Evolutionary conservation across 2,113 vertebrate genomes (phyloP).

Genomic region (Dissostichus mawsoni): DNA sequence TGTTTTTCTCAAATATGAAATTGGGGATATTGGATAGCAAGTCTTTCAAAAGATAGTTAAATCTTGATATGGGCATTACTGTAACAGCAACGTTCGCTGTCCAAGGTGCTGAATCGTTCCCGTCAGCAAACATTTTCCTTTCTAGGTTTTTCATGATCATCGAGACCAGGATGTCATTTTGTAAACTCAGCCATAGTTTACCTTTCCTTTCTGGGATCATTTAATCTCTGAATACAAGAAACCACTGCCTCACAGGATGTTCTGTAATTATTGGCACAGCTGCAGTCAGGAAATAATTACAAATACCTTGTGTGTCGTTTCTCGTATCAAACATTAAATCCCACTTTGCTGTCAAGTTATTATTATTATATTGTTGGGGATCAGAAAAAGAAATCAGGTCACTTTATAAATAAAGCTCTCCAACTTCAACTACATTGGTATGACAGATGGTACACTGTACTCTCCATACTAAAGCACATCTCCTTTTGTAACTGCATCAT

Average conservation of each 20-base stretch:
- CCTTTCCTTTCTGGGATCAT: background rate
- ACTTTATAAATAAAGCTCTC: background rate
- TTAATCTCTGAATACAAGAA: background rate
- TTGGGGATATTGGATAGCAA: background rate
- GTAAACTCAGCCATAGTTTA: background rate
- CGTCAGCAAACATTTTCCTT: background rate
- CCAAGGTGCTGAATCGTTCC: slow-evolving; percentile 16
- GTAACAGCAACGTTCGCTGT: background rate
- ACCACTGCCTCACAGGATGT: background rate
- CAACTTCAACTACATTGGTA: no score
- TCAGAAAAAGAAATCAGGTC: background rate
- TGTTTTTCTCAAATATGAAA: background rate
- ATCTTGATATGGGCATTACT: background rate
- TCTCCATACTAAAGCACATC: background rate
- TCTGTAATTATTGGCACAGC: slow-evolving; percentile 6
- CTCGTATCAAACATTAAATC: background rate
- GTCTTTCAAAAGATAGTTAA: background rate
- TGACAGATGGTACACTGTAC: background rate
- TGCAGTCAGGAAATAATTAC: background rate
- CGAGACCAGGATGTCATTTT: background rate
- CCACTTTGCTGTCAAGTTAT: background rate
- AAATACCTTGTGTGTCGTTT: background rate
- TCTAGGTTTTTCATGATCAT: background rate
- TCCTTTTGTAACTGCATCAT: background rate
- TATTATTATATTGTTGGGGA: background rate